phyloP scores from a whole-genome alignment of 2,888 invertebrate species.

The Mythimna lalbum region DNA sequence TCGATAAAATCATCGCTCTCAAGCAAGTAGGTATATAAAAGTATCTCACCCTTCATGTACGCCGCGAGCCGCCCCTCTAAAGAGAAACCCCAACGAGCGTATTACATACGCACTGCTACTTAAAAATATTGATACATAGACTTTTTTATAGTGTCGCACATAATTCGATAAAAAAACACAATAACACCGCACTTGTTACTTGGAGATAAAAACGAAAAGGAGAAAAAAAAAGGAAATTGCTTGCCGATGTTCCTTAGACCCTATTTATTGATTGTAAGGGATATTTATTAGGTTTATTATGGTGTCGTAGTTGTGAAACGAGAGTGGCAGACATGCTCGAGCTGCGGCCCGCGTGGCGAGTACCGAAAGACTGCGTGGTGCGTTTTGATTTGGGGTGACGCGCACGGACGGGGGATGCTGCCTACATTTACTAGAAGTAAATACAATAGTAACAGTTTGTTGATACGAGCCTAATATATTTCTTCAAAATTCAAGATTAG shows the following conservation, averaged over 20 bases:
- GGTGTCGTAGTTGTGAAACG: slow-evolving; percentile 62
- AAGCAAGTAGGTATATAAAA: slow-evolving; percentile 61
- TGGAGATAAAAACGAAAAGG: slow-evolving; percentile 52
- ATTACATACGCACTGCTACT: slow-evolving; percentile 72
- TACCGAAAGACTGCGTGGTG: slow-evolving; percentile 85
- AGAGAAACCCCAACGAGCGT: slow-evolving; percentile 67
- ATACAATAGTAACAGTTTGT: slow-evolving; percentile 68
- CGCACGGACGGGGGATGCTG: slow-evolving; percentile 84
- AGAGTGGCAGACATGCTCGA: slow-evolving; percentile 71
- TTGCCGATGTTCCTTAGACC: slow-evolving; percentile 60
- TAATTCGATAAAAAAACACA: slow-evolving; percentile 70
- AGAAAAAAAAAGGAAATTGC: slow-evolving; percentile 53
- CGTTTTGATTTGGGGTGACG: slow-evolving; percentile 82
- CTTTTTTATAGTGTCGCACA: slow-evolving; percentile 67
- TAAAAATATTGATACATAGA: slow-evolving; percentile 75
- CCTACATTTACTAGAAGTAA: slow-evolving; percentile 77
- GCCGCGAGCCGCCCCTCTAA: slow-evolving; percentile 73
- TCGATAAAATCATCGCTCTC: slow-evolving; percentile 18
- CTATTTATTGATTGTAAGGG: slow-evolving; percentile 66
- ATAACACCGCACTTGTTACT: slow-evolving; percentile 67
- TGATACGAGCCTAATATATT: slow-evolving; percentile 44
- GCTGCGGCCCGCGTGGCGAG: slow-evolving; percentile 81
- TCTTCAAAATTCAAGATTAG: not conserved
- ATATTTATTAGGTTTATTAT: slow-evolving; percentile 67
- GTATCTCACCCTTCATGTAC: slow-evolving; percentile 88